phyloP scores from a whole-genome alignment of 2,888 invertebrate species.

The Pherbina coryleti region DNA sequence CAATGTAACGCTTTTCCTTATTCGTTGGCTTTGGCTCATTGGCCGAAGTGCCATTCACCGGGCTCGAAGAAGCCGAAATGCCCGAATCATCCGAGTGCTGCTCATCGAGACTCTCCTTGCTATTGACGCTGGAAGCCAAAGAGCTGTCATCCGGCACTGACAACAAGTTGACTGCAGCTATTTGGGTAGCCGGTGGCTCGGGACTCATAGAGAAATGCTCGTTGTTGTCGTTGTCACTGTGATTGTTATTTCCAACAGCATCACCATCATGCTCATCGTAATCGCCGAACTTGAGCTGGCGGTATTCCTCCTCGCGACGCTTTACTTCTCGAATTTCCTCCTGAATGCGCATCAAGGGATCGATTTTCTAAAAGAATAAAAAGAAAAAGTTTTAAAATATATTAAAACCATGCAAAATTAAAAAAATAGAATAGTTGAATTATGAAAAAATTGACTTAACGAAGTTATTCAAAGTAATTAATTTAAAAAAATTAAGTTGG shows the following conservation, averaged over 20 bases:
- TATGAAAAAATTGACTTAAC: no score
- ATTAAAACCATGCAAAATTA: background rate
- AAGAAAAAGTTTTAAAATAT: background rate
- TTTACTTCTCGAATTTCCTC: conserved; percentile 90
- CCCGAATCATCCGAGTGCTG: conserved; percentile 68
- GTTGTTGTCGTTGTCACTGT: conserved; percentile 40
- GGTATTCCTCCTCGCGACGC: conserved; percentile 85
- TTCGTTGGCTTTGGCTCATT: conserved; percentile 42
- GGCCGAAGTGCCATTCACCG: conserved; percentile 58
- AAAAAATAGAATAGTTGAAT: background rate
- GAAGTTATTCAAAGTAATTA: no score
- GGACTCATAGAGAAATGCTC: conserved; percentile 44
- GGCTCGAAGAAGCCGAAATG: conserved; percentile 68
- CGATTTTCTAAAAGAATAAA: conserved; percentile 73
- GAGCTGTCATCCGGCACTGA: conserved; percentile 58
- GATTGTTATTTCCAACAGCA: conserved; percentile 43
- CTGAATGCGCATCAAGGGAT: conserved; percentile 86
- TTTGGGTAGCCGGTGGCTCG: conserved; percentile 18
- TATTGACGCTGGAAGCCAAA: conserved; percentile 62
- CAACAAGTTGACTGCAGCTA: conserved; percentile 40
- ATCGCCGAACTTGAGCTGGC: conserved; percentile 67
- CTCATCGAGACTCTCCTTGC: conserved; percentile 64
- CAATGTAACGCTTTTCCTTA: conserved; percentile 64
- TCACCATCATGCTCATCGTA: conserved; percentile 43
- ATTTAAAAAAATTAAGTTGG: no score